phyloP scores from a whole-genome alignment of 2,113 vertebrate genomes.

The Haemorhous mexicanus region DNA sequence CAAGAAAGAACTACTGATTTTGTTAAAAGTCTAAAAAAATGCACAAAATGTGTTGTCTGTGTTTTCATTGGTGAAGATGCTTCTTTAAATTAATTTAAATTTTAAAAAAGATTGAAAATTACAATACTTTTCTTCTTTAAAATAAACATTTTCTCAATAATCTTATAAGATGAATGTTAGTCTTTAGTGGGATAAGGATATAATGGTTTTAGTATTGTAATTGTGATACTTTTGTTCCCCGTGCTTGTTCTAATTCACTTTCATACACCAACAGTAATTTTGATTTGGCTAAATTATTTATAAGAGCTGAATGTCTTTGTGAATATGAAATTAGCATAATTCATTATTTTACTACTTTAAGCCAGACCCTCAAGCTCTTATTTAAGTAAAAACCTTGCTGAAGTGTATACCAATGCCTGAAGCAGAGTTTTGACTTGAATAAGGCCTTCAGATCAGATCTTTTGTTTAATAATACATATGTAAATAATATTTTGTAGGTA shows the following conservation, averaged over 20 bases:
- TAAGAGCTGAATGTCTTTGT: not conserved
- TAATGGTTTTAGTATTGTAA: not conserved
- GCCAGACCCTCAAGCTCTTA: not conserved
- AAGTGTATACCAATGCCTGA: not conserved
- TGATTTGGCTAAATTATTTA: constrained; percentile 2
- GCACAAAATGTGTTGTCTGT: not conserved
- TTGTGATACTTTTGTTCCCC: not conserved
- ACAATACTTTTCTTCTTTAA: not conserved
- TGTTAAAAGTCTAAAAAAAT: not conserved
- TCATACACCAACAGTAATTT: not conserved
- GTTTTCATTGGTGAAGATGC: not conserved
- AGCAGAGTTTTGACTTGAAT: not conserved
- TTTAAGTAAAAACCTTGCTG: not conserved
- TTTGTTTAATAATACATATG: not conserved
- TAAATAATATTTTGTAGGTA: not conserved
- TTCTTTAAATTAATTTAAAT: not conserved
- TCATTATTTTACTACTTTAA: not conserved
- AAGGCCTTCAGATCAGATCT: not conserved
- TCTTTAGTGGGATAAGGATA: not conserved
- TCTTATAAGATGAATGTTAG: not conserved
- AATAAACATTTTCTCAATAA: not conserved
- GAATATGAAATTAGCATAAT: constrained; percentile 1
- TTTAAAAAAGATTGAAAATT: not conserved
- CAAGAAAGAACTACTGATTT: not conserved
- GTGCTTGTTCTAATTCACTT: not conserved